A percentile compares a stretch with the other conserved stretches of the same genome.
Conservation (phyloP, 2,888 invertebrate genomes). For the Drosophila tanythrix region DNA sequence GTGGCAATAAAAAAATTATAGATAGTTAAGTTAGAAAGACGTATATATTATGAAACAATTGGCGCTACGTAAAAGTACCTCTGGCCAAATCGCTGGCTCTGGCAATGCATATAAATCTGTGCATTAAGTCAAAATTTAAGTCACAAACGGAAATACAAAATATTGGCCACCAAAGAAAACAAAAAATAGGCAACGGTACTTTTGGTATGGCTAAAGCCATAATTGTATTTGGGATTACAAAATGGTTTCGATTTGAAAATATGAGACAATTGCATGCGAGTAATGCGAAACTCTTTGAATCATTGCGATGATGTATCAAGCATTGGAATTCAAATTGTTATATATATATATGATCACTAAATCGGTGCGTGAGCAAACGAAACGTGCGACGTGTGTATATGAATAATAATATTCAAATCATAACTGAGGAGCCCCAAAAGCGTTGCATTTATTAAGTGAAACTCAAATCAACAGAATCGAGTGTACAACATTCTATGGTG, state of each 20-base stretch:
- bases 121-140: slow-evolving; percentile 41
- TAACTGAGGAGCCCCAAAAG: slow-evolving; percentile 26
- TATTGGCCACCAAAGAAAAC: slow-evolving; percentile 37
- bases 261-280: background rate
- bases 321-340: slow-evolving; percentile 58
- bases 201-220: slow-evolving; percentile 19
- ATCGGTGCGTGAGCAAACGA: slow-evolving; percentile 57
- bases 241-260: slow-evolving; percentile 6
- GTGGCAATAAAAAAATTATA: slow-evolving; percentile 41
- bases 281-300: slow-evolving; percentile 20
- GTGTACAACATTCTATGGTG: slow-evolving; percentile 16
- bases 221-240: slow-evolving; percentile 2
- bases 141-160: slow-evolving; percentile 60
- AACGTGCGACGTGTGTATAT: slow-evolving; percentile 66
- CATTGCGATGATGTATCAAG: slow-evolving; percentile 39
- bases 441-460: slow-evolving; percentile 39
- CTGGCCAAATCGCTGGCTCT: slow-evolving; percentile 44
- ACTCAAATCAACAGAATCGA: slow-evolving; percentile 26
- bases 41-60: slow-evolving; percentile 65
- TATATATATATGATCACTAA: slow-evolving; percentile 46
- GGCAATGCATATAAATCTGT: slow-evolving; percentile 61
- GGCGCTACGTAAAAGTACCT: slow-evolving; percentile 41
- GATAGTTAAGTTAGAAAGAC: slow-evolving; percentile 32
- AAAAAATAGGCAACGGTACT: slow-evolving; percentile 41
- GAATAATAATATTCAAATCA: slow-evolving; percentile 78